A percentile compares a stretch with the other conserved stretches of the same genome.
phyloP scores from a whole-genome alignment of 1,140 invertebrate species.

The Bombus pyrosoma region DNA sequence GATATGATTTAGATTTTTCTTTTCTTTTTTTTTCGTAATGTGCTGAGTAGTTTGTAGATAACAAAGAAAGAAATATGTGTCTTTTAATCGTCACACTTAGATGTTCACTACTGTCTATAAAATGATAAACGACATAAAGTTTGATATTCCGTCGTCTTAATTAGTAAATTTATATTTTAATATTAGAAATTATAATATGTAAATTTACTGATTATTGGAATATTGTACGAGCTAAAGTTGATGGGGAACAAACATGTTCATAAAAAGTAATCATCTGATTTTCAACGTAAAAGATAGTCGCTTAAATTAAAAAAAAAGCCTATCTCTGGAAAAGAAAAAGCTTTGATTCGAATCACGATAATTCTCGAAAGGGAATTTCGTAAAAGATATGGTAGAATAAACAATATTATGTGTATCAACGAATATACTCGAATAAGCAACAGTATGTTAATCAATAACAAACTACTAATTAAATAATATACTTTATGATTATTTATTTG shows the following conservation, averaged over 20 bases:
- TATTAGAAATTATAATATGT: too few species aligned
- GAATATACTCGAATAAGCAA: background rate
- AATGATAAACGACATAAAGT: background rate
- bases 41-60: constrained; percentile 28
- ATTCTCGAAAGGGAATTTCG: background rate
- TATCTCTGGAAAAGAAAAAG: background rate
- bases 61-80: background rate
- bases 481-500: background rate
- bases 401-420: background rate
- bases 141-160: too few species aligned
- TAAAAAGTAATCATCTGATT: background rate
- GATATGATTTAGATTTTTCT: background rate
- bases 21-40: background rate
- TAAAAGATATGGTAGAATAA: background rate
- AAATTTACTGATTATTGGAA: background rate
- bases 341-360: background rate
- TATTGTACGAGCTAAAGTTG: background rate
- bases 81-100: background rate
- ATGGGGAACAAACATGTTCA: background rate
- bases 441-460: background rate
- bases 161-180: too few species aligned
- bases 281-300: background rate
- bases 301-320: background rate
- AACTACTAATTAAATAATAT: too few species aligned
- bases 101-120: background rate